Percentiles rank a stretch among this genome's conserved stretches.
Evolutionary conservation across 2,113 vertebrate species (phyloP).

Genomic region (Condylura cristata): DNA sequence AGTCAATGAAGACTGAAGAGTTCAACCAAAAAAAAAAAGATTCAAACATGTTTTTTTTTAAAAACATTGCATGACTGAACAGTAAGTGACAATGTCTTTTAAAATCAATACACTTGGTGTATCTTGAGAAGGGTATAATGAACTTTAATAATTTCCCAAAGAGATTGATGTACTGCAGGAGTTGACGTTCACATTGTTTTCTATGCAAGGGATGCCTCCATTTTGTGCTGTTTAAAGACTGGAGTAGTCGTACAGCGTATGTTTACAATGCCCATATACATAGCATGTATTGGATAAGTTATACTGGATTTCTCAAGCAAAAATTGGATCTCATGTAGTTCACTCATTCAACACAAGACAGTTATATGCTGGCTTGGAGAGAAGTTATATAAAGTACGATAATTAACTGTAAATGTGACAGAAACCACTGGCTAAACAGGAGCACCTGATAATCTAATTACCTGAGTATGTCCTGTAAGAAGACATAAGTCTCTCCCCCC

Average conservation of each 20-base stretch:
- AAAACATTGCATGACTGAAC: not conserved
- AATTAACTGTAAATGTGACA: constrained; percentile 59
- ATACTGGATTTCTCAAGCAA: not conserved
- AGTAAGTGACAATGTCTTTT: not conserved
- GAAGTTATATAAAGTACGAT: constrained; percentile 32
- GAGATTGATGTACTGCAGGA: not conserved
- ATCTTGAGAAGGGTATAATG: not conserved
- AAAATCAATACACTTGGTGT: not conserved
- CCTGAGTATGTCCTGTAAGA: constrained; percentile 95
- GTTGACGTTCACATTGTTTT: not conserved
- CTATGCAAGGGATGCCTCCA: not conserved
- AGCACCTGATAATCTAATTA: constrained; percentile 85
- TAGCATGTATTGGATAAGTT: not conserved
- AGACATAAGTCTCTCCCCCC: constrained; percentile 91
- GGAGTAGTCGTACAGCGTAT: not conserved
- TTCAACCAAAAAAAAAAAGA: not conserved
- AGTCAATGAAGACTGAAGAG: constrained; percentile 30
- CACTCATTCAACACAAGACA: constrained; percentile 44
- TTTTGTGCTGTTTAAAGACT: not conserved
- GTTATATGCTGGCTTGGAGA: constrained; percentile 45
- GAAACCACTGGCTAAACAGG: constrained; percentile 60
- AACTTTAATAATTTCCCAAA: not conserved
- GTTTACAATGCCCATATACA: not conserved
- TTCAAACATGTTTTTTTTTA: not conserved
- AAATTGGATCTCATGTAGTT: constrained; percentile 36